These are phyloP conservation scores for Pelmatolapia mariae DNA, from an alignment of 2,113 vertebrate genomes.

Conservation along the genomic window DNA sequence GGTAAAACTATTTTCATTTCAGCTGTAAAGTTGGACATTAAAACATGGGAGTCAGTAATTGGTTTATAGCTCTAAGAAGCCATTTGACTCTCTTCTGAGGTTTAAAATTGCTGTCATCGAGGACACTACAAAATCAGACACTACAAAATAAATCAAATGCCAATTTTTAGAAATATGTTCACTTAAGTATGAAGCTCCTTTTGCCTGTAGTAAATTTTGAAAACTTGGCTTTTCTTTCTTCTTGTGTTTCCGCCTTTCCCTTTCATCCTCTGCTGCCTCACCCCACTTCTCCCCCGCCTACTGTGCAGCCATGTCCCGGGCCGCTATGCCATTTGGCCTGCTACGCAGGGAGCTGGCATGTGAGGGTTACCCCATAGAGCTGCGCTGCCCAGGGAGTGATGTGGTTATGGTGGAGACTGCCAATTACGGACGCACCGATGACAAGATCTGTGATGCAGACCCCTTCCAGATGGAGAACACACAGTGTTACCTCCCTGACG, in stretches of 20 bases:
- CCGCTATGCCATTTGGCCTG: constrained; percentile 85
- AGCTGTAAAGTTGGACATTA: background rate
- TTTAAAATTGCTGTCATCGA: background rate
- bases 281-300: background rate
- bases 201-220: background rate
- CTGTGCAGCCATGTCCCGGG: constrained; percentile 77
- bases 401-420: constrained; percentile 92
- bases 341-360: constrained; percentile 88
- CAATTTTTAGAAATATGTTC: background rate
- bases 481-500: constrained; percentile 88
- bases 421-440: constrained; percentile 90
- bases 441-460: constrained; percentile 93
- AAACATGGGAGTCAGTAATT: background rate
- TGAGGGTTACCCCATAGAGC: constrained; percentile 91
- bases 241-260: background rate
- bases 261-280: background rate
- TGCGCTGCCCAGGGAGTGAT: constrained; percentile 90
- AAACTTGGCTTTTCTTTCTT: background rate
- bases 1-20: background rate
- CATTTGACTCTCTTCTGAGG: background rate
- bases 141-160: background rate
- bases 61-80: background rate
- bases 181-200: background rate
- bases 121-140: background rate
- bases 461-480: constrained; percentile 95